Conservation (phyloP, 1,140 invertebrate genomes). For the Monochamus saltuarius region DNA sequence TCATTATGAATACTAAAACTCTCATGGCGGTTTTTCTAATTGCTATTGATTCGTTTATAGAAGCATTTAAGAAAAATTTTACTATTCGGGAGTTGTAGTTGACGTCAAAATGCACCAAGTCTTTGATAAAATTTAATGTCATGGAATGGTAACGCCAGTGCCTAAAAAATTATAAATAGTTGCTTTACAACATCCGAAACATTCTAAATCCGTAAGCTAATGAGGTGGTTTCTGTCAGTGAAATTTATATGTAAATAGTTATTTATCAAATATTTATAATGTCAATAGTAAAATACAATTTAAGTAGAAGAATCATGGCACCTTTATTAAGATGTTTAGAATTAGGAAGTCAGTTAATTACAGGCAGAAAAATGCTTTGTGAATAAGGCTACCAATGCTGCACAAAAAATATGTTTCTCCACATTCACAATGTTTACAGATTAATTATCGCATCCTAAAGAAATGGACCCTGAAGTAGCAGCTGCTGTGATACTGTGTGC, state of each 20-base stretch:
- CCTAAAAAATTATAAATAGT: constrained; percentile 50
- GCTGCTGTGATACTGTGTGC: too few species aligned
- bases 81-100: constrained; percentile 64
- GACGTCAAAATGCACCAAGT: constrained; percentile 72
- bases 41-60: constrained; percentile 75
- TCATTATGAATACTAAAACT: constrained; percentile 66
- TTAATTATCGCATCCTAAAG: too few species aligned
- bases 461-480: too few species aligned
- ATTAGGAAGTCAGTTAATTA: too few species aligned
- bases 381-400: too few species aligned
- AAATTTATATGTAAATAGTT: constrained; percentile 10
- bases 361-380: too few species aligned
- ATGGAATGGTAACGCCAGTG: constrained; percentile 81
- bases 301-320: too few species aligned
- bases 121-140: constrained; percentile 69
- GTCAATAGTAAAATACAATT: too few species aligned
- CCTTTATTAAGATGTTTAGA: too few species aligned
- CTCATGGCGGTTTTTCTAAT: constrained; percentile 71
- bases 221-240: not conserved
- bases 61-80: constrained; percentile 64
- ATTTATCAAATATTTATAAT: too few species aligned
- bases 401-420: too few species aligned
- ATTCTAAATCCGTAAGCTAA: not conserved
- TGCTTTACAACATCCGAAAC: not conserved
- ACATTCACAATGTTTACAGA: too few species aligned